These are phyloP conservation scores for Camelus dromedarius DNA, from an alignment of 2,113 vertebrate genomes.

Conservation along the genomic window DNA sequence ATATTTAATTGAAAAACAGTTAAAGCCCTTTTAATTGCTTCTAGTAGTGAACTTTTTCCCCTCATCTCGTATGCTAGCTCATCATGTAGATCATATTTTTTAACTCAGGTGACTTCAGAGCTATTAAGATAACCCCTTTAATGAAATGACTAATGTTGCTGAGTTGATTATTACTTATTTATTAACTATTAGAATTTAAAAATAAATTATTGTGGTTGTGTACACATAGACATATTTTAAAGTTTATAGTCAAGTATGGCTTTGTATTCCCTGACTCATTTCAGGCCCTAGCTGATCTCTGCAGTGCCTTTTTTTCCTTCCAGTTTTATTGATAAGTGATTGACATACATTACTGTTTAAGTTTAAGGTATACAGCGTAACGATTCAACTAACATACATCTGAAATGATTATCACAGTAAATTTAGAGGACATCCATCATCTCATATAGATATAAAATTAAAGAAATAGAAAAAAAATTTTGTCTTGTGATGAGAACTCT, in stretches of 20 bases:
- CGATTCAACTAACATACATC: background rate
- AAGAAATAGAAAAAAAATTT: background rate
- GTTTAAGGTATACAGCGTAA: background rate
- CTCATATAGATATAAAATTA: background rate
- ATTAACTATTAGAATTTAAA: conserved; percentile 24
- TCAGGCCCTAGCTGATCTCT: background rate
- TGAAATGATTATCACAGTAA: background rate
- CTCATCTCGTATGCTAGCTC: background rate
- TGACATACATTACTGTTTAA: background rate
- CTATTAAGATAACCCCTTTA: background rate
- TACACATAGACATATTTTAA: background rate
- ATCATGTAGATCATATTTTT: conserved; percentile 16
- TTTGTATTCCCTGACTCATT: background rate
- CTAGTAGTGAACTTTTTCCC: background rate
- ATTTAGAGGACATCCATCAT: background rate
- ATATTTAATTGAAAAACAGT: conserved; percentile 10
- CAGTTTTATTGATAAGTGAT: background rate
- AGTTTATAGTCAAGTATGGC: background rate
- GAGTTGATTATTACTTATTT: conserved; percentile 20
- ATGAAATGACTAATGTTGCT: background rate
- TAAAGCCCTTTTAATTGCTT: background rate
- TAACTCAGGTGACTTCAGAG: background rate
- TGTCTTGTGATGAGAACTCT: background rate
- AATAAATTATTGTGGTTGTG: background rate
- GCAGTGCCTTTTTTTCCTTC: background rate